A percentile compares a stretch with the other conserved stretches of the same genome.
phyloP scores from a whole-genome alignment of 2,888 invertebrate species.

The Cryptus armator region DNA sequence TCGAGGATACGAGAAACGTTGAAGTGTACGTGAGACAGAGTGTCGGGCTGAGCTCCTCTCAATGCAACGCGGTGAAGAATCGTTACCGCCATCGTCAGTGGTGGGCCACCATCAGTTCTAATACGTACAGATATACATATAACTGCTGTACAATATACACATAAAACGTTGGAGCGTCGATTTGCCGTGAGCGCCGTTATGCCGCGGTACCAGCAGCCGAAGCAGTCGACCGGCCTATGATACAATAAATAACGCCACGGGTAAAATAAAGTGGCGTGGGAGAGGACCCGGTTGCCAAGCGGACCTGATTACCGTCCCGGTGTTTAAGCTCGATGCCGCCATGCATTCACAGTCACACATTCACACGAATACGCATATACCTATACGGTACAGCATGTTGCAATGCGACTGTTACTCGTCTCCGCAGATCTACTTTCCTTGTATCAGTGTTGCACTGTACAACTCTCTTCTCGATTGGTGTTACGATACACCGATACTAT shows the following conservation, averaged over 20 bases:
- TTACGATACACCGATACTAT: slow-evolving; percentile 35
- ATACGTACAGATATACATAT: slow-evolving; percentile 15
- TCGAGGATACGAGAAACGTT: slow-evolving; percentile 40
- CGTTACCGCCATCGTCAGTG: slow-evolving; percentile 46
- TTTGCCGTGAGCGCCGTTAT: slow-evolving; percentile 54
- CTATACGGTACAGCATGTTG: neutral
- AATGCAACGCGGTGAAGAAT: slow-evolving; percentile 56
- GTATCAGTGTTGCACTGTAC: slow-evolving; percentile 41
- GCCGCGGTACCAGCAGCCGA: slow-evolving; percentile 28
- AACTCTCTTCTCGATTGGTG: slow-evolving; percentile 32
- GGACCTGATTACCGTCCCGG: slow-evolving; percentile 70
- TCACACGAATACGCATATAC: neutral
- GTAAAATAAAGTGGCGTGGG: slow-evolving; percentile 73
- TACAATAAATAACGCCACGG: slow-evolving; percentile 70
- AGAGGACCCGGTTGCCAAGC: slow-evolving; percentile 72
- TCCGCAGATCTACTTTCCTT: slow-evolving; percentile 41
- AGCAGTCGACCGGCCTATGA: slow-evolving; percentile 57
- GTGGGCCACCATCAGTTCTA: slow-evolving; percentile 23
- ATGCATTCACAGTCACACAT: slow-evolving; percentile 17
- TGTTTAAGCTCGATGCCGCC: slow-evolving; percentile 66
- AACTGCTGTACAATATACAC: neutral
- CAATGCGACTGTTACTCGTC: slow-evolving; percentile 48
- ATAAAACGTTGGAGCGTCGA: slow-evolving; percentile 56
- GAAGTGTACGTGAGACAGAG: slow-evolving; percentile 39
- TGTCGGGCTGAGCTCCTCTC: slow-evolving; percentile 46